Percentiles rank a stretch among this genome's conserved stretches.
phyloP scores from a whole-genome alignment of 2,113 vertebrate species.

The Hypanus sabinus region DNA sequence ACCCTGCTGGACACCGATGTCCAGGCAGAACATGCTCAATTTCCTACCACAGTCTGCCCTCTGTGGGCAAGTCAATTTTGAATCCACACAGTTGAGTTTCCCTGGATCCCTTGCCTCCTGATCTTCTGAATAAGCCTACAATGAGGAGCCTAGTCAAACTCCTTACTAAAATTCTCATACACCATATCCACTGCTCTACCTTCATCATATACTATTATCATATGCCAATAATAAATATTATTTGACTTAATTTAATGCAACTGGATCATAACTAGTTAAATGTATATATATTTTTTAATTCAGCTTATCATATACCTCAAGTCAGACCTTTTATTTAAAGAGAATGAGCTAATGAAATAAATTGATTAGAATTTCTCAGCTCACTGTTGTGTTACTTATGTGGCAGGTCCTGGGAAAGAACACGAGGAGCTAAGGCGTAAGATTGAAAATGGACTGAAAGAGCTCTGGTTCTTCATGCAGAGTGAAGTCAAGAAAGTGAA shows the following conservation, averaged over 20 bases:
- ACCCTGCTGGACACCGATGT: too few relatives aligned
- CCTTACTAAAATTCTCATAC: too few relatives aligned
- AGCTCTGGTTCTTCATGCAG: constrained; percentile 95
- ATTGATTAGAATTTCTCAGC: not conserved
- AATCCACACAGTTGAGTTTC: too few relatives aligned
- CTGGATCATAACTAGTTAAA: not conserved
- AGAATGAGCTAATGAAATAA: not conserved
- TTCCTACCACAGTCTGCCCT: too few relatives aligned
- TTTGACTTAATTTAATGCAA: not conserved
- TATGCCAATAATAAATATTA: not conserved
- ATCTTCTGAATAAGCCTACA: too few relatives aligned
- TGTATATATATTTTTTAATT: not conserved
- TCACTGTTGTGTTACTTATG: not conserved
- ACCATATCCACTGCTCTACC: too few relatives aligned
- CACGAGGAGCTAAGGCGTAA: constrained; percentile 84
- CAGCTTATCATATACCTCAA: not conserved
- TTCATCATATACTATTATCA: too few relatives aligned
- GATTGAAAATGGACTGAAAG: constrained; percentile 89
- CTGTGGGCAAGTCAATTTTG: too few relatives aligned
- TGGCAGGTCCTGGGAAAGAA: constrained; percentile 73
- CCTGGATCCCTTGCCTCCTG: too few relatives aligned
- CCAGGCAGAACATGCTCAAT: too few relatives aligned
- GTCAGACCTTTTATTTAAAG: not conserved
- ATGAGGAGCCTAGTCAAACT: too few relatives aligned
- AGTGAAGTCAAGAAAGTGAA: constrained; percentile 91